Evolutionary conservation across 2,113 vertebrate species (phyloP).

Genomic region (Oreotragus oreotragus): DNA sequence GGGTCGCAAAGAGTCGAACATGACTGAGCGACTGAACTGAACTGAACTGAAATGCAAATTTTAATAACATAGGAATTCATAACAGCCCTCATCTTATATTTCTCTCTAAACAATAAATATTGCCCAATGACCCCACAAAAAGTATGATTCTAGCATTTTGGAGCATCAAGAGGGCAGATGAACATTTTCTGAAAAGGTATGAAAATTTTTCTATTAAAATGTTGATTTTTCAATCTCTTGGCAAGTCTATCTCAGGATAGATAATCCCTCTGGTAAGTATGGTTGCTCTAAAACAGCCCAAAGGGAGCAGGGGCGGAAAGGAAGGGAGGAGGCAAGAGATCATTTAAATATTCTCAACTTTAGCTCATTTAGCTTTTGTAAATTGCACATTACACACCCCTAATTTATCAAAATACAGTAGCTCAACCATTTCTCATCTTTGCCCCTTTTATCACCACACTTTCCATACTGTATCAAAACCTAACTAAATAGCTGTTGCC

Average conservation of each 20-base stretch:
- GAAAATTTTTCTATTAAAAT: not conserved
- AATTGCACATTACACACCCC: not conserved
- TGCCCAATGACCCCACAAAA: not conserved
- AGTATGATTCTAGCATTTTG: not conserved
- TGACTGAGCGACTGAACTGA: no score
- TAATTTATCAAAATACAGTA: not conserved
- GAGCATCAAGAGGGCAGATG: not conserved
- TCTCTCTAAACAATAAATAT: not conserved
- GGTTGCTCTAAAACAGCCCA: not conserved
- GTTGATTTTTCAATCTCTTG: conserved; percentile 16
- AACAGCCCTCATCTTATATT: not conserved
- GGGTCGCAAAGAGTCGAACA: no score
- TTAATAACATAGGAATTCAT: not conserved
- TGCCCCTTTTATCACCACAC: not conserved
- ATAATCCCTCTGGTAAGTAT: not conserved
- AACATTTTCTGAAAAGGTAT: conserved; percentile 17
- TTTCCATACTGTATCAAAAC: not conserved
- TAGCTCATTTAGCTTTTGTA: not conserved
- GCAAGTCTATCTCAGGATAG: not conserved
- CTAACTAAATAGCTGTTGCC: not conserved
- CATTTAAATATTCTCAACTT: not conserved
- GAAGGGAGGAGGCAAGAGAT: not conserved
- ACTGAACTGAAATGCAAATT: not conserved
- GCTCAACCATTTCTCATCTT: not conserved
- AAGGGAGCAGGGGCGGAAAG: not conserved